These are phyloP conservation scores for Istiophorus platypterus DNA, from an alignment of 2,113 vertebrate genomes.

Conservation along the genomic window DNA sequence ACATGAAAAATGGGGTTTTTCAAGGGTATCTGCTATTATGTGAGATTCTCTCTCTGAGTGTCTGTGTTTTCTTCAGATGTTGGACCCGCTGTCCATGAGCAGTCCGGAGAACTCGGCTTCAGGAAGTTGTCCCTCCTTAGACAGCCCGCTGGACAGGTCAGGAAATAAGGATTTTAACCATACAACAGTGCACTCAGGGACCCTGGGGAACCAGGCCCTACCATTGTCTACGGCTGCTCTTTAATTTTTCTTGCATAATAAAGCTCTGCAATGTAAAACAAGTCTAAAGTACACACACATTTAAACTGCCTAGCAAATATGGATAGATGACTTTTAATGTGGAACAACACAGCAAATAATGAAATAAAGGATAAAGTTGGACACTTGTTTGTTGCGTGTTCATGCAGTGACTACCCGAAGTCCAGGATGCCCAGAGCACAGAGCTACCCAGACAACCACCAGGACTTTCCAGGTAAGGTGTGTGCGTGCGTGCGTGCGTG, in stretches of 20 bases:
- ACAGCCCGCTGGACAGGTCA: slow-evolving; percentile 97
- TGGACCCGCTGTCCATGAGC: slow-evolving; percentile 97
- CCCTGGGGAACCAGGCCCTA: background rate
- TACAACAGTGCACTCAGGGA: background rate
- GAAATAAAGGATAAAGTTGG: background rate
- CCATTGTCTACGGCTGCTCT: background rate
- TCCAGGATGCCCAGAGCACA: slow-evolving; percentile 98
- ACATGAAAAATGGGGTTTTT: no score
- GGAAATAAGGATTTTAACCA: slow-evolving; percentile 19
- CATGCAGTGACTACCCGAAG: slow-evolving; percentile 93
- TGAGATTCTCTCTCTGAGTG: background rate
- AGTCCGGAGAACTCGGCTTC: slow-evolving; percentile 99
- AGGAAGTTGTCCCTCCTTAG: slow-evolving; percentile 98
- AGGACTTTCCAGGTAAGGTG: slow-evolving; percentile 96
- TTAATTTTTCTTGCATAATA: background rate
- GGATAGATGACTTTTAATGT: background rate
- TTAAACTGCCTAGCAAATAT: background rate
- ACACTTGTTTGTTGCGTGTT: background rate
- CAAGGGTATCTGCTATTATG: background rate
- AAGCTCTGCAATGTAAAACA: no score
- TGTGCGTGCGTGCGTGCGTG: background rate
- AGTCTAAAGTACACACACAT: no score
- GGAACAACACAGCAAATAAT: background rate
- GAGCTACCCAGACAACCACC: slow-evolving; percentile 99
- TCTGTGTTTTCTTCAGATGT: slow-evolving; percentile 87